Evolutionary conservation across 2,797 vertebrate genomes (phyloP), one percentile per base, ranked within the genome.

Genomic region (Varecia variegata): DNA sequence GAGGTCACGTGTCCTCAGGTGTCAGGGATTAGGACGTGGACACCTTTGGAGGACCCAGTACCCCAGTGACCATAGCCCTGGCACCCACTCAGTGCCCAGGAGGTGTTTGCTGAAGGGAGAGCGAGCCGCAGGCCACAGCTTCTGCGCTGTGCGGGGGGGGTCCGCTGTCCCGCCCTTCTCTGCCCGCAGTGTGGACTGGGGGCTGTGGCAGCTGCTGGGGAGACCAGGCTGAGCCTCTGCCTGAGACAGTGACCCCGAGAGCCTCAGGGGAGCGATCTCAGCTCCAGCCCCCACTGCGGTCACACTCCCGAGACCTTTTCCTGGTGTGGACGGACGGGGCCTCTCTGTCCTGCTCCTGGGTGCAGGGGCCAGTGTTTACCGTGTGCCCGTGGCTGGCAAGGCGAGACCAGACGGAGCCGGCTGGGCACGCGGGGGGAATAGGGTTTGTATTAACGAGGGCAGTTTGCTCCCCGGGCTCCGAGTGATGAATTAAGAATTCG

Each of bases 401-500:
- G 20, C 17, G 6, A 60, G 56, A 0, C 56, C 79, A 11, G 6
- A 23, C 2, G 25, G 83, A 27, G 65, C 76, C 17, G 38, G 11
- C 21, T 0, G 1, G 18, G 2, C 32, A 5, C 50, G 62, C 2
- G 3, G 40, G 20, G 20, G 54, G 47, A 14, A 10, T 27, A 15
- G n/a, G n/a, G 50, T 21, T 13, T 4, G 5, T 6, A 54, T 23
- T 6, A 11, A 17, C 0, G 23, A 62, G 35, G 43, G 43, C 6
- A 0, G 3, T 5, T 2, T 0, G 0, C 13, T 18, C 9, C 23
- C 27, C 20, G 0, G 32, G 40, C 60, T 21, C 15, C 2, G 15
- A 9, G 43, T 1, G 27, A 3, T 0, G 10, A 27, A 10, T 27
- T 1, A 2, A 23, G 58, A 35, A 5, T 0, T 5, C 0, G 1